Conservation (phyloP, 1,140 invertebrate genomes). For the Drosophila pruinosa region DNA sequence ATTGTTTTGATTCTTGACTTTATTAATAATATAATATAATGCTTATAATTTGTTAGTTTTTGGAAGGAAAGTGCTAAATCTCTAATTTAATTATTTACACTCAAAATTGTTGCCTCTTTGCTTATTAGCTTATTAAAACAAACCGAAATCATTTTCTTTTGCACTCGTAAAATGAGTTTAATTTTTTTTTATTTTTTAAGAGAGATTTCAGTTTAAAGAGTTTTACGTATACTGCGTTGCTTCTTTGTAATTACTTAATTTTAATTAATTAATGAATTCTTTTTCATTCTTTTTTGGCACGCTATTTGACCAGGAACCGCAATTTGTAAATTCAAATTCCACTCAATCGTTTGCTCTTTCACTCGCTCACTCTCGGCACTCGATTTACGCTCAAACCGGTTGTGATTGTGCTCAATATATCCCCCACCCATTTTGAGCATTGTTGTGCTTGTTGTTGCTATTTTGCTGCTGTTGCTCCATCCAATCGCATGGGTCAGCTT, state of each 20-base stretch:
- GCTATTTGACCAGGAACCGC: constrained; percentile 43
- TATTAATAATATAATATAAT: constrained; percentile 30
- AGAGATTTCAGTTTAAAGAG: constrained; percentile 27
- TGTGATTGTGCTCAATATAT: constrained; percentile 43
- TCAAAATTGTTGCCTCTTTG: constrained; percentile 32
- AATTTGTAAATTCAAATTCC: constrained; percentile 11
- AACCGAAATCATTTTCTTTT: constrained; percentile 6
- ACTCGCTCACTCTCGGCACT: not conserved
- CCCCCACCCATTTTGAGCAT: constrained; percentile 47
- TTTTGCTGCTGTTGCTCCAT: constrained; percentile 35
- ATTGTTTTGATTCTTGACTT: constrained; percentile 61
- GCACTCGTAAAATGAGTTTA: constrained; percentile 42
- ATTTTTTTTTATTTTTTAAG: constrained; percentile 9
- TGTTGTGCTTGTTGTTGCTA: constrained; percentile 32
- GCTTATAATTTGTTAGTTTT: constrained; percentile 26
- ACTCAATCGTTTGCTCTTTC: constrained; percentile 38
- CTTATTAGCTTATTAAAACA: constrained; percentile 2
- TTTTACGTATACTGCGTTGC: constrained; percentile 79
- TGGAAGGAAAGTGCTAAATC: constrained; percentile 68
- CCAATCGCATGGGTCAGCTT: constrained; percentile 58
- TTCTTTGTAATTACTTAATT: constrained; percentile 59
- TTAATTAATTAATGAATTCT: constrained; percentile 31
- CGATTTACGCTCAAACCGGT: constrained; percentile 47
- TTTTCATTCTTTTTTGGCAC: constrained; percentile 60
- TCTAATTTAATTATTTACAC: constrained; percentile 58